Base-by-base conservation (phyloP, 1,140 invertebrate species). In the Chironomus striatipennis region DNA sequence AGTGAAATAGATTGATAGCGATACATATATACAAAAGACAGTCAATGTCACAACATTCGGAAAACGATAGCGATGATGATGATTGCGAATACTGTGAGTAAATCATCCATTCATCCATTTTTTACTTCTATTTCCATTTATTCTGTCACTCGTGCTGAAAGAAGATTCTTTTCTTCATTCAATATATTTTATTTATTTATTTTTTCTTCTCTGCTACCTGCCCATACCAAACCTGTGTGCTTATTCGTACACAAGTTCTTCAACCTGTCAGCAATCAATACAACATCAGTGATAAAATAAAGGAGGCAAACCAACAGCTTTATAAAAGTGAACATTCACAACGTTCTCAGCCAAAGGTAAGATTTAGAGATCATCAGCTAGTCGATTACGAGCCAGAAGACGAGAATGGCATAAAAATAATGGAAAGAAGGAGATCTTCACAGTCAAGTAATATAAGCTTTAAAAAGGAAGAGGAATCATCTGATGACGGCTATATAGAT, bases 321-420 rank as follows among this genome's bases (percentile, higher is more conserved):
- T 82, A 82, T 57, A 70, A 20, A 70, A 17, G 17, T 17, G 78
- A 77, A 4, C 42, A 75, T 17, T 75, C 74, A 7, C 74, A 76
- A n/a, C 47, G 15, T n/a, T 21, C 47, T 73, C 20, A 73, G 24
- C 65, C 70, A 42, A 82, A 81, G 75, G 81, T 82, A 6, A 82
- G 78, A 7, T 82, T 82, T 73, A 78, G 80, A 3, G 43, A 77
- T 7, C 80, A 70, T 21, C 65, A 80, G 74, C 74, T 82, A 73
- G 81, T 82, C 70, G 77, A 80, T 20, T 82, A 47, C 70, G 81
- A 82, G 65, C 81, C 76, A 9, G 67, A 75, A 24, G 92, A 95
- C 78, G 94, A 96, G 79, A 92, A 94, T 77, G 86, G 88, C 42
- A 88, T 87, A 43, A 87, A 89, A 79, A 88, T 86, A 74, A 83